phyloP scores from a whole-genome alignment of 2,113 vertebrate species.

The Taxidea taxus region DNA sequence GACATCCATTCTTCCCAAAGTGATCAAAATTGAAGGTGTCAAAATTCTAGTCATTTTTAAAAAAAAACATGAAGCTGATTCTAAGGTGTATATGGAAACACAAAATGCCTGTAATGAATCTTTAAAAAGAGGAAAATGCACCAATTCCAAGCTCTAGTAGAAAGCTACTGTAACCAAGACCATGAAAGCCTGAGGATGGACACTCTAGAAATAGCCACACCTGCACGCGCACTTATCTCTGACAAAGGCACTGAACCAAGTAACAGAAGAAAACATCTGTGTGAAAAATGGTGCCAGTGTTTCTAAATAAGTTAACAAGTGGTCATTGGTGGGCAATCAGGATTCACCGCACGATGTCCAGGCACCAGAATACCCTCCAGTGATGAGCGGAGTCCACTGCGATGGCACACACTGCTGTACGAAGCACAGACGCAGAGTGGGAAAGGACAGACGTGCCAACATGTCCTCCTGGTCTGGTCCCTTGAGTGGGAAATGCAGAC shows the following conservation, averaged over 20 bases:
- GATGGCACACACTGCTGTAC: neutral
- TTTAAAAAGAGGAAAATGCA: neutral
- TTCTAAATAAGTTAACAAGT: too few relatives aligned
- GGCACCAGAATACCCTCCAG: neutral
- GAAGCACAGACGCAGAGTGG: accelerated
- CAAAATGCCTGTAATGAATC: neutral
- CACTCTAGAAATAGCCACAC: neutral
- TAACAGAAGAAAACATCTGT: too few relatives aligned
- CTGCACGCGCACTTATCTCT: neutral
- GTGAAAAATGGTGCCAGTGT: accelerated
- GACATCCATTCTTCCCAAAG: neutral
- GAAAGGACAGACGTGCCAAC: neutral
- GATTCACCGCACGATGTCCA: neutral
- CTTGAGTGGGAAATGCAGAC: neutral
- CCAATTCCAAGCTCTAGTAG: too few relatives aligned
- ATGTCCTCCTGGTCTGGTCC: neutral
- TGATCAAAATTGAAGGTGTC: neutral
- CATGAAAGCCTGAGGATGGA: accelerated
- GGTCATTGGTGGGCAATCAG: neutral
- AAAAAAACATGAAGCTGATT: neutral
- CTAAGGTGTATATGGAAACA: too few relatives aligned
- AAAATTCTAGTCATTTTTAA: neutral
- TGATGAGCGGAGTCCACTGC: accelerated
- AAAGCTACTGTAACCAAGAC: neutral
- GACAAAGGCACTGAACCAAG: neutral